These are phyloP conservation scores for Armadillidium nasatum DNA, from an alignment of 1,140 invertebrate genomes.

Conservation along the genomic window DNA sequence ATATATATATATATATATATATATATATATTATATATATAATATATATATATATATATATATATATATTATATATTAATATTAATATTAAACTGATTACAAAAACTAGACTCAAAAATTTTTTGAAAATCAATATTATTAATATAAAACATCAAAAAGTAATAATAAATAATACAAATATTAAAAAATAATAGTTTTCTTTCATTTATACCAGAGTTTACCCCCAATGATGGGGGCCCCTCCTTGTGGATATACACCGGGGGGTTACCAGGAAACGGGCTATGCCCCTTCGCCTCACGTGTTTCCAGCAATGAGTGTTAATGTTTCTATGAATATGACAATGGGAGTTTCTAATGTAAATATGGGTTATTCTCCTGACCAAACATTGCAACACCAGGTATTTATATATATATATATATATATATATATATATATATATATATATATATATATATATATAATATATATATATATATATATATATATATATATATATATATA, in stretches of 20 bases:
- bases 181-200: no score
- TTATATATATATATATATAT: no score
- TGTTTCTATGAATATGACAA: conserved; percentile 96
- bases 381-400: conserved; percentile 54
- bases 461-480: neutral
- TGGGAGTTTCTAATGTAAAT: conserved; percentile 54
- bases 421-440: neutral
- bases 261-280: conserved; percentile 42
- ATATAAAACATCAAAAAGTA: no score
- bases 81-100: no score
- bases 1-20: neutral
- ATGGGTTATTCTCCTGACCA: conserved; percentile 63
- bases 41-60: conserved; percentile 7
- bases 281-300: conserved; percentile 38
- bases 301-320: conserved; percentile 91
- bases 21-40: neutral
- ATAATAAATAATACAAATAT: no score
- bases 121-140: no score
- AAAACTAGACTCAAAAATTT: no score
- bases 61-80: neutral
- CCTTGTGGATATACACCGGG: neutral
- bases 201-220: neutral
- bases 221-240: neutral
- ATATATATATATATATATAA: neutral
- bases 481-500: conserved; percentile 16